Evolutionary conservation across 1,140 invertebrate species (phyloP).

Genomic region (Drosophila erecta): DNA sequence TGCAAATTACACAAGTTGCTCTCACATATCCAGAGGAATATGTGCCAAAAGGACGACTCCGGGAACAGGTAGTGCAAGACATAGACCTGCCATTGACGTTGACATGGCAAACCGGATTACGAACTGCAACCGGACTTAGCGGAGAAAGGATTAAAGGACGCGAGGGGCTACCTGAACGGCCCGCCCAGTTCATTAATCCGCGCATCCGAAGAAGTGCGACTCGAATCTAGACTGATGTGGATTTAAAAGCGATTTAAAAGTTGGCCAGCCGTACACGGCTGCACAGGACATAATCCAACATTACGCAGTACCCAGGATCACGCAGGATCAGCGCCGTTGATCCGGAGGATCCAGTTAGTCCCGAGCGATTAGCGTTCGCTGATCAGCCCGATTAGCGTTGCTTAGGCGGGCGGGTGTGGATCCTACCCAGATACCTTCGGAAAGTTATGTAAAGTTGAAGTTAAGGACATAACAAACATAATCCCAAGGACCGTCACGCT

Average conservation of each 20-base stretch:
- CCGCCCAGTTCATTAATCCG: constrained; percentile 69
- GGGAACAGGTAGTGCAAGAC: constrained; percentile 18
- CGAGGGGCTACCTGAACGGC: constrained; percentile 49
- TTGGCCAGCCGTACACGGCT: constrained; percentile 17
- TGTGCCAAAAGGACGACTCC: constrained; percentile 4
- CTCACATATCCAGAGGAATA: constrained; percentile 11
- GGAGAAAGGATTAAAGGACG: constrained; percentile 72
- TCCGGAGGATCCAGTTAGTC: constrained; percentile 59
- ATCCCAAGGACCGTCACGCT: constrained; percentile 47
- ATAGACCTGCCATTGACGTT: constrained; percentile 62
- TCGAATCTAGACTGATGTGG: constrained; percentile 52
- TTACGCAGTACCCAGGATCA: constrained; percentile 62
- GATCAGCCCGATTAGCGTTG: constrained; percentile 69
- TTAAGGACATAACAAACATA: constrained; percentile 57
- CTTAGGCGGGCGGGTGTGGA: constrained; percentile 61
- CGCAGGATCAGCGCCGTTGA: constrained; percentile 54
- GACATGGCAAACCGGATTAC: constrained; percentile 70
- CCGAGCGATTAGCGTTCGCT: constrained; percentile 49
- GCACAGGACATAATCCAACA: constrained; percentile 66
- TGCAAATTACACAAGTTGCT: constrained; percentile 62
- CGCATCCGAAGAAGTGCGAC: constrained; percentile 45
- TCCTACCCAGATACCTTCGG: constrained; percentile 25
- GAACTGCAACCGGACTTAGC: constrained; percentile 69
- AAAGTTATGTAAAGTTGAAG: constrained; percentile 74
- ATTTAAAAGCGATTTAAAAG: constrained; percentile 76